Evolutionary conservation across 2,888 invertebrate species (phyloP), one percentile per base, ranked within the genome.

Genomic region (Sinotaia quadrata): DNA sequence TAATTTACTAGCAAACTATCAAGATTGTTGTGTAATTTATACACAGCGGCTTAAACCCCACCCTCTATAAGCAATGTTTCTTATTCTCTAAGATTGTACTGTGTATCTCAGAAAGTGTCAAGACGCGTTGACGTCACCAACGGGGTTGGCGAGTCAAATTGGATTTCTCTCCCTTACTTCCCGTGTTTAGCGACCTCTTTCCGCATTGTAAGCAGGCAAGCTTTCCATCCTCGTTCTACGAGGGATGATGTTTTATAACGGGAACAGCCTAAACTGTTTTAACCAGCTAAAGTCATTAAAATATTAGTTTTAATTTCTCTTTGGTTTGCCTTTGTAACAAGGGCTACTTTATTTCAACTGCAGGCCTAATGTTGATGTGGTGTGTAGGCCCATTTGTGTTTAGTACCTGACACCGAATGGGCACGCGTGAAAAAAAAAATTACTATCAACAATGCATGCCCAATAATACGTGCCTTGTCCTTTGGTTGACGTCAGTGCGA

Each of bases 211-310:
- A 34, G 59, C 58, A 31, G 5, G 51, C 67, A 47, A n/a, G n/a
- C n/a, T n/a, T n/a, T n/a, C 57, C 10, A 51, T 36, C 41, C 34
- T 41, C n/a, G 31, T 61, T 29, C 34, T 62, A 78, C 79, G 78
- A 54, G 79, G 85, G 85, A 73, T 63, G 79, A 69, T 71, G 84
- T 79, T 82, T 85, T 84, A 84, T 84, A 84, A 84, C 84, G 82
- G 84, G 84, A 85, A 85, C 78, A 84, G 85, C 85, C 79, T 62
- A 31, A 68, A 73, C 72, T 71, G 72, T 41, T 71, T 67, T 67
- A 24, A 12, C 4, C 29, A 33, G 10, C 31, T 60, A 47, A 36
- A 24, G 21, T 24, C 18, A 29, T n/a, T 34, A 33, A 36, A 57
- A 36, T 36, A 24, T 3, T 27, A 57, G 31, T 36, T 24, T 21